Evolutionary conservation across 2,797 vertebrate species (phyloP).

Genomic region (Sebastes paucispinis): DNA sequence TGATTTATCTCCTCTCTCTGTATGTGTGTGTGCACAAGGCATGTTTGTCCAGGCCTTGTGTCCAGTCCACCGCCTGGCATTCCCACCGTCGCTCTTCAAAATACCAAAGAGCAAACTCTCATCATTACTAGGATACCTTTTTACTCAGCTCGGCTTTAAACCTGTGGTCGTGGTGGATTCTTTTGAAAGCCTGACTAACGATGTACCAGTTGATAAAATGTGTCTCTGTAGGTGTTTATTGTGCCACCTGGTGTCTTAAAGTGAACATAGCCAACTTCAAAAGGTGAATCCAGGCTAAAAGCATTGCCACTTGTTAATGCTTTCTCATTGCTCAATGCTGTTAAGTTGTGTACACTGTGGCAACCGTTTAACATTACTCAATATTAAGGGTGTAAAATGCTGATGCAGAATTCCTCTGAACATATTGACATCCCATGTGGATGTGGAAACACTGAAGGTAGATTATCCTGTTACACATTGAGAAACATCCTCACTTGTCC

Average conservation of each 20-base stretch:
- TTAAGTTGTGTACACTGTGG: not conserved
- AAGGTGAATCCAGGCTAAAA: not conserved
- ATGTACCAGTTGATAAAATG: not conserved
- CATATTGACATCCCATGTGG: conserved; percentile 1
- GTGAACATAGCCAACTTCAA: conserved; percentile 2
- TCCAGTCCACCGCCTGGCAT: conserved; percentile 3
- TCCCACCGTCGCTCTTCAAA: conserved; percentile 30
- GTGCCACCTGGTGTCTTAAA: conserved; percentile 55
- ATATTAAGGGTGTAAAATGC: not conserved
- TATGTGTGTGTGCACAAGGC: not conserved
- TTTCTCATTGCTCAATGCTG: conserved; percentile 2
- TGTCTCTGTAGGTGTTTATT: not conserved
- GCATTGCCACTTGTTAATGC: not conserved
- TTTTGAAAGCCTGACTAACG: not conserved
- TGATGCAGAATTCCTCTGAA: not conserved
- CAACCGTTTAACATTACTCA: conserved; percentile 5
- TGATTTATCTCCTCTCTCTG: conserved; percentile 33
- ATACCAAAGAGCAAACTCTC: conserved; percentile 33
- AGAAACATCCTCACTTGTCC: conserved; percentile 42
- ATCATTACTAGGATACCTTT: not conserved
- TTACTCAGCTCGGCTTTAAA: not conserved
- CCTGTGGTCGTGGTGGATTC: not conserved
- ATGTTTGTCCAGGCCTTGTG: conserved; percentile 35
- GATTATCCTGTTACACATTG: conserved; percentile 6
- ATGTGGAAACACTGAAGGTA: conserved; percentile 7